Evolutionary conservation across 2,888 invertebrate genomes (phyloP), one percentile per base, ranked within the genome.

Genomic region (Eupithecia abbreviata): DNA sequence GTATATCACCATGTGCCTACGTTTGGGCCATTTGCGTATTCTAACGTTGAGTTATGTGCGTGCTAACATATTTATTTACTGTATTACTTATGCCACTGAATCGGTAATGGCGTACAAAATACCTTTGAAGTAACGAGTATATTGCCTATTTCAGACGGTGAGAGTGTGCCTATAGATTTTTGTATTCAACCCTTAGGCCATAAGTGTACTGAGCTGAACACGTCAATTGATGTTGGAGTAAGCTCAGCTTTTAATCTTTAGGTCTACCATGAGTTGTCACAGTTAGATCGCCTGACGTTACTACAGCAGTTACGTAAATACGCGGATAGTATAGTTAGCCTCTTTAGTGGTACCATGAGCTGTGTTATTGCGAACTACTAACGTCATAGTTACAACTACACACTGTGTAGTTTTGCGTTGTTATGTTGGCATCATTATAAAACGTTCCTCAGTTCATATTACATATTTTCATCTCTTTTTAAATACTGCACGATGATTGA

Each of bases 11-110:
- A 78, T 81, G 80, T 81, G 79, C 77, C 74, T 79, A 79, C 79
- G 77, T 80, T 71, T 77, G 72, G 72, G 66, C 77, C 76, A 80
- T 82, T 82, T 82, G 78, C 79, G 79, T 82, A 81, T 77, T 78
- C 74, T 71, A 79, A 74, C 71, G 75, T 77, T 76, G 80, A 81
- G 75, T 77, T 81, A 81, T 79, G 74, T 65, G 68, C 47, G 58
- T 74, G 81, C 78, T 81, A 81, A 81, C 79, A 80, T 82, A 81
- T 82, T 82, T 82, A 82, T 82, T 80, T 79, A 77, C 77, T 78
- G 78, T 81, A 77, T 79, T 77, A 78, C 75, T 79, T 76, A 74
- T 69, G 72, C 71, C 76, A 72, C 78, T 79, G 77, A 80, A 78
- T 81, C 75, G 47, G 72, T 80, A 78, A 79, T 80, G 75, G 79